A percentile compares a stretch with the other conserved stretches of the same genome.
These are phyloP conservation scores for Manduca sexta DNA, from an alignment of 1,140 invertebrate species.

Conservation along the genomic window DNA sequence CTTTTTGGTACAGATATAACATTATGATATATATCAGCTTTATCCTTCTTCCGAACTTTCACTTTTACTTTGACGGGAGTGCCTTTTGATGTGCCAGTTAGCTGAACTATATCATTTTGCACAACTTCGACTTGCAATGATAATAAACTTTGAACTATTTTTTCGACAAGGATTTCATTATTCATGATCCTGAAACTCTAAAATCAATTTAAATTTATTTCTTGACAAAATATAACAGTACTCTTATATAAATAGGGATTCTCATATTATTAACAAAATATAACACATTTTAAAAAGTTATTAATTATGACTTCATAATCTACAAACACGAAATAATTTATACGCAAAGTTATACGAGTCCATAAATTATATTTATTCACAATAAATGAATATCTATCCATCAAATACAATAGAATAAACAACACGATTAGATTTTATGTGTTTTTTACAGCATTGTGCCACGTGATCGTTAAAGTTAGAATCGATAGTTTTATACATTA, in stretches of 20 bases:
- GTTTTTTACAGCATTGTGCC: slow-evolving; percentile 13
- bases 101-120: slow-evolving; percentile 21
- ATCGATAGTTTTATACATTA: background rate
- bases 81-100: slow-evolving; percentile 12
- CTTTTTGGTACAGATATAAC: slow-evolving; percentile 32
- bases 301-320: no score
- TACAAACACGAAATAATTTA: background rate
- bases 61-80: slow-evolving; percentile 50
- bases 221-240: background rate
- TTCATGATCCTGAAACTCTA: slow-evolving; percentile 20
- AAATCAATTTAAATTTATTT: slow-evolving; percentile 2
- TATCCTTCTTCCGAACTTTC: slow-evolving; percentile 42
- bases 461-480: slow-evolving; percentile 1
- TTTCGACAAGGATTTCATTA: slow-evolving; percentile 16
- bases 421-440: slow-evolving; percentile 42
- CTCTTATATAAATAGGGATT: no score
- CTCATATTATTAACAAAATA: no score
- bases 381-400: slow-evolving; percentile 21
- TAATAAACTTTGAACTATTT: slow-evolving; percentile 33
- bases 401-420: slow-evolving; percentile 52
- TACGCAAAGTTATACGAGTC: slow-evolving; percentile 1
- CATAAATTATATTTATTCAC: slow-evolving; percentile 11
- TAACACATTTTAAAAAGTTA: no score
- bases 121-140: slow-evolving; percentile 44
- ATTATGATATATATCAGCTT: slow-evolving; percentile 15